phyloP scores from a whole-genome alignment of 92 coral and sea anemone species.

The Metridium senile region DNA sequence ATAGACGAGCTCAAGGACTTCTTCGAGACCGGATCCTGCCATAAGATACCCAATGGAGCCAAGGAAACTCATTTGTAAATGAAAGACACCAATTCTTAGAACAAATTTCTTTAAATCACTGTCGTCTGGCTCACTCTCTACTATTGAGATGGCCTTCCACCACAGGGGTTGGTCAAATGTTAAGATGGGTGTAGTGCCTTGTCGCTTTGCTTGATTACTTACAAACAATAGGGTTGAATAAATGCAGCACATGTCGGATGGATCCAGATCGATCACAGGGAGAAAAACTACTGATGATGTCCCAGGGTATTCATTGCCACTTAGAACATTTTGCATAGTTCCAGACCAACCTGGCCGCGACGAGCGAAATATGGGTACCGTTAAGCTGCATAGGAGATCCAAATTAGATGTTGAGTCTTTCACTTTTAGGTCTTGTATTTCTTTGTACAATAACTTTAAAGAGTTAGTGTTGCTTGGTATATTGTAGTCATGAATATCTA shows the following conservation, averaged over 20 bases:
- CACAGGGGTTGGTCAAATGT: conserved; percentile 69
- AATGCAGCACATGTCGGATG: conserved; percentile 54
- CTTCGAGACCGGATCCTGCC: conserved; percentile 62
- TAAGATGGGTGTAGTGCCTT: conserved; percentile 33
- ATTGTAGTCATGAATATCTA: conserved; percentile 35
- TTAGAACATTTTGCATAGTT: conserved; percentile 35
- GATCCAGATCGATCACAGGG: conserved; percentile 58
- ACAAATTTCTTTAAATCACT: conserved; percentile 32
- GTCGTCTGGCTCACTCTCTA: conserved; percentile 40
- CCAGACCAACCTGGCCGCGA: conserved; percentile 56
- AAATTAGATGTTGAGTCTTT: conserved; percentile 34
- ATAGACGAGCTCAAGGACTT: conserved; percentile 44
- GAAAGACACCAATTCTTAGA: conserved; percentile 49
- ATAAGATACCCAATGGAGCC: conserved; percentile 51
- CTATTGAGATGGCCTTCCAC: conserved; percentile 50
- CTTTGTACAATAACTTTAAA: conserved; percentile 7
- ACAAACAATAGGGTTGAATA: conserved; percentile 44
- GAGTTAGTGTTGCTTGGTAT: no score
- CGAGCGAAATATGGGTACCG: conserved; percentile 23
- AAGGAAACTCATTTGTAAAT: conserved; percentile 56
- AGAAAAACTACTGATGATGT: conserved; percentile 47
- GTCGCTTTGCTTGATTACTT: conserved; percentile 40
- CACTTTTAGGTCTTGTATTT: conserved; percentile 11
- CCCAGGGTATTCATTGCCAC: conserved; percentile 34
- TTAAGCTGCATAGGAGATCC: conserved; percentile 37